A percentile compares a stretch with the other conserved stretches of the same genome.
These are phyloP conservation scores for Hassar affinis DNA, from an alignment of 2,113 vertebrate species.

Conservation along the genomic window DNA sequence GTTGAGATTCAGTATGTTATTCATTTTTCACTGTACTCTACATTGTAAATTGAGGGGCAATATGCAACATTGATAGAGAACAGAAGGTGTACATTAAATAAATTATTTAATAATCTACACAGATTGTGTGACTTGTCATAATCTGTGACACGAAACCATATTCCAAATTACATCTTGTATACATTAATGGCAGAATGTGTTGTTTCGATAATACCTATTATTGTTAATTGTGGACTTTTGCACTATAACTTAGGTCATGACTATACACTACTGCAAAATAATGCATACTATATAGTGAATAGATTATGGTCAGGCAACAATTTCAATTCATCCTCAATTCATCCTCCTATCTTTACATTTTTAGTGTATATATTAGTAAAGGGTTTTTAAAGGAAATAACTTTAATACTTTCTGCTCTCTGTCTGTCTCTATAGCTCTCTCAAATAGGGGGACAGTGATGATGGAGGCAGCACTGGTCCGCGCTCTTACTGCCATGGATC, in stretches of 20 bases:
- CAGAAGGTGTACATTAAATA: background rate
- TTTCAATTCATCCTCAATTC: too few species aligned
- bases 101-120: background rate
- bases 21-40: too few species aligned
- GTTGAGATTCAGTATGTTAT: too few species aligned
- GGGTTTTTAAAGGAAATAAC: background rate
- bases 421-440: conserved; percentile 68
- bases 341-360: background rate
- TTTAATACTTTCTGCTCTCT: background rate
- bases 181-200: background rate
- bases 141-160: background rate
- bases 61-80: background rate
- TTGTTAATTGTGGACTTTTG: background rate
- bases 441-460: conserved; percentile 81
- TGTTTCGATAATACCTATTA: background rate
- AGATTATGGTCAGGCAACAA: background rate
- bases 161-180: background rate
- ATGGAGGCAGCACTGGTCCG: conserved; percentile 80
- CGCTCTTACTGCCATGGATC: conserved; percentile 77
- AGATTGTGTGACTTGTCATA: background rate
- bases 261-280: background rate
- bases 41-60: background rate
- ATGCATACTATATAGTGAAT: background rate
- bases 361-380: background rate
- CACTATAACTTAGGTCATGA: background rate